phyloP scores from a whole-genome alignment of 2,888 invertebrate genomes.

The Watsonalla binaria region DNA sequence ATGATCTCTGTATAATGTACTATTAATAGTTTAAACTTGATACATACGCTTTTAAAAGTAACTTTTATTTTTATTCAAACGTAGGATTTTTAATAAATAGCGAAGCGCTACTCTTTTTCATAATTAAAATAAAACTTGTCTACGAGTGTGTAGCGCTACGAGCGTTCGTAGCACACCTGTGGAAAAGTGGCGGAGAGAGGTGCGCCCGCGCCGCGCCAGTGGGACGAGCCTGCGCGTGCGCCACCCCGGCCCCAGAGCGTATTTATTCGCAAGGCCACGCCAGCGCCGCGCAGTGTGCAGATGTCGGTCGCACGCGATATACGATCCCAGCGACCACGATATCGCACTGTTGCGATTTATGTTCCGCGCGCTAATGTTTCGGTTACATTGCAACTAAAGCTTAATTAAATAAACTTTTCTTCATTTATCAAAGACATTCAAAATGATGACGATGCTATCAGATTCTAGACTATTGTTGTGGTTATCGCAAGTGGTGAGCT shows the following conservation, averaged over 20 bases:
- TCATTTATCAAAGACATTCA: conserved; percentile 36
- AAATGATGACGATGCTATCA: conserved; percentile 55
- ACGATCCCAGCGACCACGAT: conserved; percentile 52
- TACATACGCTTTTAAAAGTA: no score
- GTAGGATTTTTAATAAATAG: no score
- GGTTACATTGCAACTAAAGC: conserved; percentile 39
- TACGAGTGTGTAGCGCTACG: conserved; percentile 56
- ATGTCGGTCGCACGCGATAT: conserved; percentile 69
- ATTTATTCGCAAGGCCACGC: conserved; percentile 78
- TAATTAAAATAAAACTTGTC: conserved; percentile 27
- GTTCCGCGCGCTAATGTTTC: conserved; percentile 60
- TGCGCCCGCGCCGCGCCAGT: conserved; percentile 45
- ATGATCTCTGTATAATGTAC: no score
- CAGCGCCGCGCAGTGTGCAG: conserved; percentile 70
- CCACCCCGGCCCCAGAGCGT: conserved; percentile 50
- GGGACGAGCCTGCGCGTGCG: conserved; percentile 61
- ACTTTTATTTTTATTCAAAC: no score
- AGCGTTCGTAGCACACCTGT: conserved; percentile 28
- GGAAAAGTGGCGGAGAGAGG: conserved; percentile 64
- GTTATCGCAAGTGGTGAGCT: conserved; percentile 65
- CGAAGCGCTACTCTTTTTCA: conserved; percentile 6
- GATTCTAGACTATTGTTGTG: conserved; percentile 77
- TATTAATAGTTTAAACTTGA: no score
- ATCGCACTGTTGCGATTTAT: conserved; percentile 53
- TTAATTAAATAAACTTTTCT: conserved; percentile 25